These are phyloP conservation scores for Apoda limacodes DNA, from an alignment of 2,888 invertebrate species.

Conservation along the genomic window DNA sequence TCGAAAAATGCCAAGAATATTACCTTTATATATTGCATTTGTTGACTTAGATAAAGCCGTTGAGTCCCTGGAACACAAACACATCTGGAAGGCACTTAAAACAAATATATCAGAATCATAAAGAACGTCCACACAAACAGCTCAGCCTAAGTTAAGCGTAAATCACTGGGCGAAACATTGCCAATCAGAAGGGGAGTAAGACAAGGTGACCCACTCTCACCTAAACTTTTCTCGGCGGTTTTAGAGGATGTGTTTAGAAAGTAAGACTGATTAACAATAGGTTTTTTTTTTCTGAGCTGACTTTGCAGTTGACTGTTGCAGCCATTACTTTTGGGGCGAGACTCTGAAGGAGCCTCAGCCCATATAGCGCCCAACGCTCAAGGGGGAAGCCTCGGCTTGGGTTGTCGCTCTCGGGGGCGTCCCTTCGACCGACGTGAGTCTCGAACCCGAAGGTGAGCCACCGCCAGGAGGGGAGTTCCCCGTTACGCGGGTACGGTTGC, in stretches of 20 bases:
- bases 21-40: constrained; percentile 3
- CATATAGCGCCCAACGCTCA: too few species aligned
- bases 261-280: too few species aligned
- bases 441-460: too few species aligned
- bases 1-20: constrained; percentile 11
- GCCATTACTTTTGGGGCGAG: too few species aligned
- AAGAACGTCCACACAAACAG: constrained; percentile 7
- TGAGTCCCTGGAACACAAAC: constrained; percentile 4
- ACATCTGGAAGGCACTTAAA: constrained; percentile 2
- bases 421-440: too few species aligned
- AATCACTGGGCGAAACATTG: constrained; percentile 4
- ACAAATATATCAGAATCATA: constrained; percentile 1
- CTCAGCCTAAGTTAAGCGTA: constrained; percentile 2
- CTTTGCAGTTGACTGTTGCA: too few species aligned
- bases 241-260: constrained; percentile 4
- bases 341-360: too few species aligned
- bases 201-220: constrained; percentile 5
- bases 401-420: too few species aligned
- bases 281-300: too few species aligned
- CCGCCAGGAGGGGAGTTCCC: too few species aligned
- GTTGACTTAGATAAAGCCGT: constrained; percentile 10
- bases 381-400: too few species aligned
- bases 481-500: too few species aligned
- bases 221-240: constrained; percentile 4
- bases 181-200: constrained; percentile 6